Conservation (phyloP, 2,888 invertebrate species). For the Ferrisia virgata region DNA sequence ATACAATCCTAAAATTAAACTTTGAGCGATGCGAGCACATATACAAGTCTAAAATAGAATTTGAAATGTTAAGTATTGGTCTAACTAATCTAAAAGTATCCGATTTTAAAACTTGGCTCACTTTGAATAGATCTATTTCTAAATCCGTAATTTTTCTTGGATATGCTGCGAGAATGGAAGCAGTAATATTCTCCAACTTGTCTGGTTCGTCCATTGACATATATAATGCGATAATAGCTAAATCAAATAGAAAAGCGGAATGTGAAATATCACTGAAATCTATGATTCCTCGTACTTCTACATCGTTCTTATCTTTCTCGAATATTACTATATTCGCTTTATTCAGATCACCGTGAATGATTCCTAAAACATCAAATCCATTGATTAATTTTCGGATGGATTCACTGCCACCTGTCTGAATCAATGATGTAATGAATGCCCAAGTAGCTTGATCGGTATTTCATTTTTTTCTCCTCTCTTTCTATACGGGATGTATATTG, state of each 20-base stretch:
- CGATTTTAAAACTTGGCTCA: neutral
- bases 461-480: too few relatives aligned
- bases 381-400: too few relatives aligned
- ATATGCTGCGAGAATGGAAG: neutral
- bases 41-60: neutral
- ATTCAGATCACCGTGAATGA: slow-evolving; percentile 88
- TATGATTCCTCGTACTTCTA: slow-evolving; percentile 66
- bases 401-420: too few relatives aligned
- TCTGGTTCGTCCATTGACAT: neutral
- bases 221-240: slow-evolving; percentile 78
- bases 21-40: neutral
- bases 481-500: too few relatives aligned
- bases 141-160: neutral
- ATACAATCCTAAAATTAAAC: neutral
- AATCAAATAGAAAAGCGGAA: slow-evolving; percentile 74
- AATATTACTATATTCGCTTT: slow-evolving; percentile 80
- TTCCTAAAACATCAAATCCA: slow-evolving; percentile 52
- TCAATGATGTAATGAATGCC: too few relatives aligned
- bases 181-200: neutral
- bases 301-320: slow-evolving; percentile 53
- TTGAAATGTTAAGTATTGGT: too few relatives aligned
- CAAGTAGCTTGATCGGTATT: too few relatives aligned
- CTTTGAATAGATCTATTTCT: neutral
- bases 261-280: slow-evolving; percentile 83
- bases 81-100: neutral